Evolutionary conservation across 2,888 invertebrate species (phyloP), one percentile per base, ranked within the genome.

Genomic region (Parasteatoda lunata): DNA sequence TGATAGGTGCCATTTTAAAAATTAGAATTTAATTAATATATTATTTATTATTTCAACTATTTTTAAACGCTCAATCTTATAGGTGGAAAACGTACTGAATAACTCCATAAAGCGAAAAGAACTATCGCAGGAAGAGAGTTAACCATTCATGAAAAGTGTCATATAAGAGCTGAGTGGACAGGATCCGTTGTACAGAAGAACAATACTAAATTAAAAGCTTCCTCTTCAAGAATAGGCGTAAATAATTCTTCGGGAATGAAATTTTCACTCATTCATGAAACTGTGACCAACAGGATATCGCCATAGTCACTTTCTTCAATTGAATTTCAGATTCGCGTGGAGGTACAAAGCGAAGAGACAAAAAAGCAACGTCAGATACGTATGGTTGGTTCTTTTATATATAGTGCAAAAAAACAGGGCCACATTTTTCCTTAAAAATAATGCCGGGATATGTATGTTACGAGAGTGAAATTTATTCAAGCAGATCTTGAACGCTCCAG

Each of bases 201-300:
- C 30, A 30, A 30, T 30, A 30, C 30, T 30, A 30, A 30, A 30
- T 30, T 30, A 30, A 30, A 30, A 30, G 30, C 30, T 30, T 30
- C 30, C 30, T 30, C 2, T 30, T 30, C 30, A 30, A 30, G 30
- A 9, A 45, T 45, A 68, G 45, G 69, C 45, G 54, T 77, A 69
- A 77, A 69, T 77, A 54, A 68, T 66, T 48, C n/a, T 48, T 70
- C 51, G 49, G n/a, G 30, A 54, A 64, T 59, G 66, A 80, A 72
- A 66, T 51, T 65, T 49, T 30, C 54, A 64, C 15, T 75, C 72
- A 49, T 54, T 65, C 30, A 7, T 13, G 72, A 75, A 84, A 75
- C 73, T 84, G 84, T 84, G 78, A 84, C 84, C 78, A 84, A 75
- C 84, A 84, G 84, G 78, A 84, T 84, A 78, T 47, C 70, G 48